Evolutionary conservation across 2,113 vertebrate species (phyloP), one percentile per base, ranked within the genome.

Genomic region (Ptilorrhoa leucosticta): DNA sequence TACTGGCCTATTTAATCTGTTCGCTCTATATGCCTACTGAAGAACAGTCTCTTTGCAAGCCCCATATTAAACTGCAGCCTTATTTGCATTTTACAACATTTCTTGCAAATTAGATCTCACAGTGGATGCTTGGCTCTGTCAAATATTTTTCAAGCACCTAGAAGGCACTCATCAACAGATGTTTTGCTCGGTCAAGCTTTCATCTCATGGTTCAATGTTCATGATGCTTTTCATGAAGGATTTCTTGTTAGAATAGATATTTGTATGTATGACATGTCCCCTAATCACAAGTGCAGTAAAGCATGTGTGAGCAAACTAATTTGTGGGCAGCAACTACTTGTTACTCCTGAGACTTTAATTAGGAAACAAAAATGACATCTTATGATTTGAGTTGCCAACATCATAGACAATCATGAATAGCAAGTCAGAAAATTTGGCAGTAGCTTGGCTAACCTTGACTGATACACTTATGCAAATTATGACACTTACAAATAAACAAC

Each of bases 301-400:
- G 70, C 78, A 76, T 79, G 61, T 64, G 60, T 61, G 31, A 91
- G 37, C 17, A 82, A 92, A 84, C 65, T 76, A 60, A 91, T 89
- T 64, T 94, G 48, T 92, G 87, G 77, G 51, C 53, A 92, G 81
- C 33, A 91, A 53, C 81, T 57, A 84, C 65, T 91, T 95, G 77
- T 69, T 95, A 83, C 54, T 83, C 87, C 83, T 91, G 68, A 75
- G 77, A 39, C 7, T 68, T 90, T 84, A 94, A 95, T 92, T 89
- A 92, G 69, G 72, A 87, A 91, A 87, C 44, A 81, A 91, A 95
- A 95, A 71, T 75, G 60, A 57, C 51, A 84, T 53, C n/a, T 73
- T 86, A 48, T 33, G 30, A 71, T 89, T 87, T 68, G 48, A 71
- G 53, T 68, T 93, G 87, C 69, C 77, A 78, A 6, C 60, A 78